phyloP scores from a whole-genome alignment of 2,797 vertebrate species.

The Hoplostethus mediterraneus region DNA sequence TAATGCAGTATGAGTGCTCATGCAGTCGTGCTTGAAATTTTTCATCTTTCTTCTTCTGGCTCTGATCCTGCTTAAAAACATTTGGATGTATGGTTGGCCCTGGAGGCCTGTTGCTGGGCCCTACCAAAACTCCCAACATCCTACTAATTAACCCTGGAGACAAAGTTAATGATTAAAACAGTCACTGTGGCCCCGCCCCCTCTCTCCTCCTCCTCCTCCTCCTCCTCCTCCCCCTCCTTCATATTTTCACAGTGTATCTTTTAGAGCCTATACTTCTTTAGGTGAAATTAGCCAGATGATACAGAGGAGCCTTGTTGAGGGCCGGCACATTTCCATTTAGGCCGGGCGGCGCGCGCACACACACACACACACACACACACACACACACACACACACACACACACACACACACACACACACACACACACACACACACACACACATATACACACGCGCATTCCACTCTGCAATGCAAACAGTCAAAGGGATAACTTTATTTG shows the following conservation, averaged over 20 bases:
- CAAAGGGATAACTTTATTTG: conserved; percentile 97
- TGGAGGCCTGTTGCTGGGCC: conserved; percentile 45
- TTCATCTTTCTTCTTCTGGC: conserved; percentile 7
- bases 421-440: conserved; percentile 56
- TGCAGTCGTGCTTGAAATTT: background rate
- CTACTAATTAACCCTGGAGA: conserved; percentile 71
- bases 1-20: background rate
- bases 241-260: conserved; percentile 76
- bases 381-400: conserved; percentile 68
- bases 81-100: conserved; percentile 41
- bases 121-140: conserved; percentile 44
- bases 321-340: conserved; percentile 92
- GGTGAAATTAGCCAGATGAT: conserved; percentile 90
- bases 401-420: conserved; percentile 86
- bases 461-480: conserved; percentile 96
- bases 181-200: conserved; percentile 38
- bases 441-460: conserved; percentile 78
- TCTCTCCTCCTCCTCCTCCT: conserved; percentile 7
- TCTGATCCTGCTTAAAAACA: background rate
- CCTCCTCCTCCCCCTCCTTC: conserved; percentile 8
- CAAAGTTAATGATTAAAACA: conserved; percentile 79
- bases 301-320: conserved; percentile 88
- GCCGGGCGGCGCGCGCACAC: conserved; percentile 87
- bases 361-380: conserved; percentile 3
- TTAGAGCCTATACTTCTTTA: conserved; percentile 85